phyloP scores from a whole-genome alignment of 92 coral and sea anemone genomes.

The Virgularia gustaviana region DNA sequence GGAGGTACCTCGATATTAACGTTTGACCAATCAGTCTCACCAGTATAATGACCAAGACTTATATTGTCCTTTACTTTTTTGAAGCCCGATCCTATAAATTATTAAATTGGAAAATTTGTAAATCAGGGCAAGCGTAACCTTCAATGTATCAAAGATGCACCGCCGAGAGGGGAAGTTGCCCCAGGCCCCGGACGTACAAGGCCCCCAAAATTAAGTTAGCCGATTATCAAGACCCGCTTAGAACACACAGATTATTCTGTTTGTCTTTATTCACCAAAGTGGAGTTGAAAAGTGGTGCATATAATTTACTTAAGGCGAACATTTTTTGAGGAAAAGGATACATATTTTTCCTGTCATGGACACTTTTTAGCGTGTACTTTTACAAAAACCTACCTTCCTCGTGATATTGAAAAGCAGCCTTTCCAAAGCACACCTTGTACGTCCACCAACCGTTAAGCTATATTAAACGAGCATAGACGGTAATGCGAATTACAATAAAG shows the following conservation, averaged over 20 bases:
- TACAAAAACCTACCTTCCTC: conserved; percentile 71
- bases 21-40: conserved; percentile 86
- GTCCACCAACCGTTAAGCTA: conserved; percentile 99
- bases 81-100: no score
- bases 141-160: no score
- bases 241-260: not conserved
- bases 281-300: not conserved
- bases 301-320: no score
- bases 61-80: conserved; percentile 64
- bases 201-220: no score
- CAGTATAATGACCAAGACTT: conserved; percentile 66
- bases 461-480: not conserved
- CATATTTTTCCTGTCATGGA: no score
- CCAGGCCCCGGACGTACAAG: no score
- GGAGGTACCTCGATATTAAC: conserved; percentile 67
- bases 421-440: conserved; percentile 89
- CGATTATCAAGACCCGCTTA: no score
- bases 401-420: conserved; percentile 77
- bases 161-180: no score
- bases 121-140: no score
- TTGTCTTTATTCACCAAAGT: not conserved
- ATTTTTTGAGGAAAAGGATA: no score
- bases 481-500: not conserved
- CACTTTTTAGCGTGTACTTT: no score
- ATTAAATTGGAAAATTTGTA: no score